Base-by-base conservation (phyloP, 2,888 invertebrate species). In the Lathronympha strigana region DNA sequence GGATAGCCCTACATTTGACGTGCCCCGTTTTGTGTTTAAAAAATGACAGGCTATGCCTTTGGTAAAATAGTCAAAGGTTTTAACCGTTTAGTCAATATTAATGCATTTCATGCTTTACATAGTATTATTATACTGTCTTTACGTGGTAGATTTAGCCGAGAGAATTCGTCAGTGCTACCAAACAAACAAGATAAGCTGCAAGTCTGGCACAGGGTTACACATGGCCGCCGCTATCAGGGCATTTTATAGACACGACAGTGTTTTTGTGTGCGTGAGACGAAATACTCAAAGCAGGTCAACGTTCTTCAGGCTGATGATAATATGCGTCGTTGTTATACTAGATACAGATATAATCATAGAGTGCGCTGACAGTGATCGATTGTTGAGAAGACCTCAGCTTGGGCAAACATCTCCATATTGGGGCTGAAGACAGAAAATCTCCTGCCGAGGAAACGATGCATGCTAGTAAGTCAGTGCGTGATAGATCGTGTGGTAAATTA, bases 321-420 rank as follows among this genome's bases (percentile, higher is more conserved):
- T 84, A 82, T 73, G 70, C 73, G 74, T 77, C 78, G 76, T 57
- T 38, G 45, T 21, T 58, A 58, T 53, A 53, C 28, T n/a, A 53
- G 54, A 53, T 54, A 45, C 31, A 57, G 31, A 45, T 45, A 45
- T 45, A 43, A 55, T 54, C 25, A 55, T 45, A 80, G 78, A 76
- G 77, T 79, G 74, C 76, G 72, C 75, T 79, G 90, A 89, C 91
- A 88, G 82, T 91, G 91, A 92, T 90, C 86, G 89, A 92, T 90
- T 83, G 86, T 79, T 76, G 76, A 77, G 82, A 84, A 86, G 84
- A 86, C 81, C 82, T 87, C 79, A 84, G 81, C 82, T 84, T 83
- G 77, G 78, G 80, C 85, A 89, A 90, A 90, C 88, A 88, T 79
- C 76, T 79, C 81, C 79, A 77, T 69, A 66, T 67, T 70, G 68